Base-by-base conservation (phyloP, 2,113 vertebrate genomes). In the Neodon shergylaensis region DNA sequence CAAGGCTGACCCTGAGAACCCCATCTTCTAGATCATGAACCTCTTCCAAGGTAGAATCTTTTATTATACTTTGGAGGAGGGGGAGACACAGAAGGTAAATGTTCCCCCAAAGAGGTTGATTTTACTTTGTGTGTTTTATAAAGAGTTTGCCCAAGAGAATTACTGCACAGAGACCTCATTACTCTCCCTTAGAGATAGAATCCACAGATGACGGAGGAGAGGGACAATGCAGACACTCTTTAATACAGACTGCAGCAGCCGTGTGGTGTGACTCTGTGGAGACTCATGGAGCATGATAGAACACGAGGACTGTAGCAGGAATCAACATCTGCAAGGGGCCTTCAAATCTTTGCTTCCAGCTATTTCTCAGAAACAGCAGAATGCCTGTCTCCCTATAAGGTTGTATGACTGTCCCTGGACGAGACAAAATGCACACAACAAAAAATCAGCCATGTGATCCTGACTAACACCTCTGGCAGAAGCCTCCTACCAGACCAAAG, bases 91-190 rank as follows among this genome's bases (percentile, higher is more conserved):
- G 49, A 12, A 21, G 11, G 63, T 7, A 19, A 70, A 33, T 14
- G n/a, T 12, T 88, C 52, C n/a, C n/a, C 87, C 58, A 68, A 78
- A 79, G 58, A 44, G 19, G 28, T 3, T 21, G 9, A 31, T 21
- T 90, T 93, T 70, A 36, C 74, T 90, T 12, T 78, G 44, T 88
- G 63, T 58, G 28, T 91, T 77, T 7, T 61, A 73, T 79, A 73
- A 49, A 3, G 49, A 3, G 49, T 44, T 42, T 85, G 10, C 36
- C 33, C 52, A 36, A n/a, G 54, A 36, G 26, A 74, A 42, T 68
- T 54, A 47, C 24, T 68, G 58, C 54, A 19, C 24, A 28, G 44
- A 88, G 70, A n/a, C 65, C 54, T 74, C 42, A n/a, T 65, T 65
- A 63, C 44, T 52, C 61, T 70, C 49, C 54, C 0, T 68, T 79